Evolutionary conservation across 2,888 invertebrate genomes (phyloP).

Genomic region (Dinocampus coccinellae): DNA sequence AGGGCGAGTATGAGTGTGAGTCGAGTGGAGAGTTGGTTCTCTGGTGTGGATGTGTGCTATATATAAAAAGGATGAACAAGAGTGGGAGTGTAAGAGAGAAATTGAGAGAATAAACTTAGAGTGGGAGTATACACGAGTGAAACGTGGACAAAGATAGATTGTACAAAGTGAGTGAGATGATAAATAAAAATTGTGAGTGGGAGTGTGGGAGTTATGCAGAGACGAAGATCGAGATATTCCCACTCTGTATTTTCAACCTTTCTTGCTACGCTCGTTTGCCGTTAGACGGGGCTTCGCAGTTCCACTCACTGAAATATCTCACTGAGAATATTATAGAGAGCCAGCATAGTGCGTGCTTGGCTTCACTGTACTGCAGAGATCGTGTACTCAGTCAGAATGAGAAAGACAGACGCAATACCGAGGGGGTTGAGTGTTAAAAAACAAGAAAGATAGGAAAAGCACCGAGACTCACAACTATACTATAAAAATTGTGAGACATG

Average conservation of each 20-base stretch:
- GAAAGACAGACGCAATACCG: conserved; percentile 18
- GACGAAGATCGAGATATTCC: conserved; percentile 43
- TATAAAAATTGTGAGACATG: conserved; percentile 39
- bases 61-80: conserved; percentile 2
- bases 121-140: conserved; percentile 24
- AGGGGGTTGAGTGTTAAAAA: conserved; percentile 35
- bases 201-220: conserved; percentile 30
- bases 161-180: conserved; percentile 31
- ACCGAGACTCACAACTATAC: conserved; percentile 16
- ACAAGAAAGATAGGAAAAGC: conserved; percentile 32
- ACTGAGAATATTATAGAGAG: conserved; percentile 64
- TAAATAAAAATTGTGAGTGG: too few species aligned
- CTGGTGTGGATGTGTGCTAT: not conserved
- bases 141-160: too few species aligned
- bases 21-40: not conserved
- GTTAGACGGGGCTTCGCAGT: conserved; percentile 51
- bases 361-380: conserved; percentile 40
- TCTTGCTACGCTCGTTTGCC: conserved; percentile 37
- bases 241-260: conserved; percentile 39
- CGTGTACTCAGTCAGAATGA: conserved; percentile 4
- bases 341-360: conserved; percentile 48
- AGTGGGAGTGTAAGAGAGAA: conserved; percentile 20
- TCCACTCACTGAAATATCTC: conserved; percentile 62
- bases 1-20: too few species aligned
- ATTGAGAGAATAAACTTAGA: conserved; percentile 29